Conservation (phyloP, 2,888 invertebrate genomes). For the Macrosiphum euphorbiae region DNA sequence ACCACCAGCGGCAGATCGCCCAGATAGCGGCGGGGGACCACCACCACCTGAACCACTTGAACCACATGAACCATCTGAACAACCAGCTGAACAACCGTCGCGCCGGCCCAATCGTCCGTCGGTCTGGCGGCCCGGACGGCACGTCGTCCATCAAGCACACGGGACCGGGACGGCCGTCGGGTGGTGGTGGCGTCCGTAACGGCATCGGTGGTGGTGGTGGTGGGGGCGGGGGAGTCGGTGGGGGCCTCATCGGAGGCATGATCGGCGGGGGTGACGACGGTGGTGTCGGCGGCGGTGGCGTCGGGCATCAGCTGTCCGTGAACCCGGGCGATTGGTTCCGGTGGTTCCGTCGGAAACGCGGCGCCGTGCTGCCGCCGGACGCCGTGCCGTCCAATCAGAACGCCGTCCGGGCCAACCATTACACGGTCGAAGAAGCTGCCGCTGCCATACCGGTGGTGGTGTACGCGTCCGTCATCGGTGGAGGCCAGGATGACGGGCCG, state of each 20-base stretch:
- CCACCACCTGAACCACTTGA: conserved; percentile 38
- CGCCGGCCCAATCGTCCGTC: conserved; percentile 48
- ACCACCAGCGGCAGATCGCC: conserved; percentile 55
- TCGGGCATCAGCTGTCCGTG: conserved; percentile 71
- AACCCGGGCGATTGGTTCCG: conserved; percentile 63
- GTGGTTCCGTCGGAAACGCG: conserved; percentile 63
- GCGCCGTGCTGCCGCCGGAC: conserved; percentile 56
- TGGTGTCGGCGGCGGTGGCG: conserved; percentile 69
- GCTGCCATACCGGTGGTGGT: conserved; percentile 59
- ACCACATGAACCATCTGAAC: conserved; percentile 35
- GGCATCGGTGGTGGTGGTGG: conserved; percentile 46
- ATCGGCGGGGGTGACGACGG: conserved; percentile 65
- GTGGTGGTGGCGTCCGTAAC: conserved; percentile 17
- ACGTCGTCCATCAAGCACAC: conserved; percentile 37
- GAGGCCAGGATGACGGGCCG: conserved; percentile 43
- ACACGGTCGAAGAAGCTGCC: conserved; percentile 75
- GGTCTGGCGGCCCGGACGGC: conserved; percentile 34
- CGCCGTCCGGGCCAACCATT: conserved; percentile 76
- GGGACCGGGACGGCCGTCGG: conserved; percentile 60
- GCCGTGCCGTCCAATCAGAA: conserved; percentile 62
- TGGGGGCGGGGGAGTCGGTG: conserved; percentile 70
- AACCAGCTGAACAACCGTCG: conserved; percentile 27
- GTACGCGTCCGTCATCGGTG: conserved; percentile 70
- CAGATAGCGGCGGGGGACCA: conserved; percentile 57
- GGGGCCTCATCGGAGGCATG: not conserved